A percentile compares a stretch with the other conserved stretches of the same genome.
Conservation (phyloP, 2,888 invertebrate genomes). For the Lasioglossum morio region DNA sequence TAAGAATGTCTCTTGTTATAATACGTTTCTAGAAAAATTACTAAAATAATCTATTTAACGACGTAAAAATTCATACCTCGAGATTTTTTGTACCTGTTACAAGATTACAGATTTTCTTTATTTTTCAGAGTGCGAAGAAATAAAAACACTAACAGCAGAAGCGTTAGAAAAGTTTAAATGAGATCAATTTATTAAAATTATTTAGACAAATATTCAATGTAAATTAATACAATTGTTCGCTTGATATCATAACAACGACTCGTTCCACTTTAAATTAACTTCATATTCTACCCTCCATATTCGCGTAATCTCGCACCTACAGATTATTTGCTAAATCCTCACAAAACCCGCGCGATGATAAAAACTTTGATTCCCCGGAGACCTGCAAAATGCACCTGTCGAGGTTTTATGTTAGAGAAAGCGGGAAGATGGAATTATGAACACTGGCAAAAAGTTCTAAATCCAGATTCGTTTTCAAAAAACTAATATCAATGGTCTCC, state of each 20-base stretch:
- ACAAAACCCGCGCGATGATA: not conserved
- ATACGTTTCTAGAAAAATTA: not conserved
- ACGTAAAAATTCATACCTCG: not conserved
- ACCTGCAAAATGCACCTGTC: not conserved
- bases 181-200: not conserved
- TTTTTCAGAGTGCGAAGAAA: not conserved
- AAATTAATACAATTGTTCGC: not conserved
- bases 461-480: not conserved
- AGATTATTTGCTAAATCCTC: constrained; percentile 9
- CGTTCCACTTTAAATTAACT: not conserved
- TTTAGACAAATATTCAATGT: no score
- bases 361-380: constrained; percentile 8
- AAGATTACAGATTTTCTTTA: not conserved
- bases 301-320: not conserved
- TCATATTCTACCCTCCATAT: not conserved
- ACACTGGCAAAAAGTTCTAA: not conserved
- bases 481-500: not conserved
- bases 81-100: not conserved
- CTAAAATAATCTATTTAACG: not conserved
- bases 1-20: no score
- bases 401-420: not conserved
- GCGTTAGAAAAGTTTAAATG: not conserved
- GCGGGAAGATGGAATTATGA: not conserved
- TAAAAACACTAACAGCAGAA: not conserved
- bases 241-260: not conserved